Evolutionary conservation across 2,888 invertebrate genomes (phyloP).

Genomic region (Drosophila mimica): DNA sequence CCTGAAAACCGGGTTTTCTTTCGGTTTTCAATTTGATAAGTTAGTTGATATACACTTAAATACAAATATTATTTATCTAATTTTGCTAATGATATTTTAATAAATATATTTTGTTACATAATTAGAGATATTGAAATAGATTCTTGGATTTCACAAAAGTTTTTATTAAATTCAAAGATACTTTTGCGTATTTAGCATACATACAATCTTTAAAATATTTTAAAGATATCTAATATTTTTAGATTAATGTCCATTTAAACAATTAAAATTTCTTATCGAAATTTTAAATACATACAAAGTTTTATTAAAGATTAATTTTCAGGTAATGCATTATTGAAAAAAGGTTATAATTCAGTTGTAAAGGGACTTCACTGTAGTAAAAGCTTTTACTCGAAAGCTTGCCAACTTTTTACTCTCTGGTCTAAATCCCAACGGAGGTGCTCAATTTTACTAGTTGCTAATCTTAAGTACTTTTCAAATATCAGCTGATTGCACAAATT

Average conservation of each 20-base stretch:
- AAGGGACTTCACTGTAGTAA: slow-evolving; percentile 1
- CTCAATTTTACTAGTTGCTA: slow-evolving; percentile 16
- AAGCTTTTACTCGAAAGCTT: slow-evolving; percentile 10
- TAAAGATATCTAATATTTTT: neutral
- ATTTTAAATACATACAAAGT: neutral
- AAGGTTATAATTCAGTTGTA: neutral
- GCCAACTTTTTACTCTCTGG: neutral
- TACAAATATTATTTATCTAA: neutral
- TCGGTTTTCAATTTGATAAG: neutral
- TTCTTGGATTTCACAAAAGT: neutral
- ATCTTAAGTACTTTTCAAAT: slow-evolving; percentile 34
- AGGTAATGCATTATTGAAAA: neutral
- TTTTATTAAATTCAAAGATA: neutral
- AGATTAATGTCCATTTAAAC: neutral
- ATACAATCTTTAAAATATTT: neutral
- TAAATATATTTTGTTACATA: neutral
- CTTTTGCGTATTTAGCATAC: neutral
- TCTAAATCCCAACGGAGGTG: neutral
- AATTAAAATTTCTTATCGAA: neutral
- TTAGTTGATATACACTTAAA: neutral
- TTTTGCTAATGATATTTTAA: neutral
- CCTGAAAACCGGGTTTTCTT: neutral
- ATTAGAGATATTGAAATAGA: neutral
- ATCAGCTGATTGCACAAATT: slow-evolving; percentile 31
- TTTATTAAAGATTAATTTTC: neutral